phyloP scores from a whole-genome alignment of 2,888 invertebrate species.

The Epistrophe eligans region DNA sequence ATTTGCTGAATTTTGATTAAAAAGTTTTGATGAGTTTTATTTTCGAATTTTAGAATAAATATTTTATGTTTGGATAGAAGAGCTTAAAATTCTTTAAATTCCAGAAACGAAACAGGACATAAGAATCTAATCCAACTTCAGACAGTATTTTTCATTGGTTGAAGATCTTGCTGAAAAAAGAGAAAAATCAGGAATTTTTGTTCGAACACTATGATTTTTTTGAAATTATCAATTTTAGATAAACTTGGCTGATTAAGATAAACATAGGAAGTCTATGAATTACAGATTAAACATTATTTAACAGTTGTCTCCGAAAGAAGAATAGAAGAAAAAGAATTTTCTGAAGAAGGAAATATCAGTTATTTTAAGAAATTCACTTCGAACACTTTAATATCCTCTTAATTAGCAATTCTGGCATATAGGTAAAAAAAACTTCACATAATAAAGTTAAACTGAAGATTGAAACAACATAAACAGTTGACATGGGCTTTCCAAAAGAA shows the following conservation, averaged over 20 bases:
- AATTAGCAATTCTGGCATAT: not conserved
- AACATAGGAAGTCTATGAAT: not conserved
- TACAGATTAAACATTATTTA: no score
- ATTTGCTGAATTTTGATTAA: not conserved
- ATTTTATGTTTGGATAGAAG: not conserved
- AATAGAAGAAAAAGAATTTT: not conserved
- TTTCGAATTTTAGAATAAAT: not conserved
- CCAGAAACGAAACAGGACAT: not conserved
- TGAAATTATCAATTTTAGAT: not conserved
- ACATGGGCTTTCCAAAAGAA: not conserved
- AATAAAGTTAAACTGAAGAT: no score
- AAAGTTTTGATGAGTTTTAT: conserved; percentile 1
- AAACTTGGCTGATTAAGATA: not conserved
- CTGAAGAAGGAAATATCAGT: not conserved
- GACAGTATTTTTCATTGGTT: no score
- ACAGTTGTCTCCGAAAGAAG: no score
- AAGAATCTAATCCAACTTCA: no score
- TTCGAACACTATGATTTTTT: not conserved
- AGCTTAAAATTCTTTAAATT: not conserved
- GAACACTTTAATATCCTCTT: not conserved
- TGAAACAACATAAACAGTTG: no score
- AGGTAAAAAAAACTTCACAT: no score
- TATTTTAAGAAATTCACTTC: not conserved
- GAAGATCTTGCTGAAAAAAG: no score
- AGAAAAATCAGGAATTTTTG: no score